Evolutionary conservation across 2,888 invertebrate genomes (phyloP), one percentile per base, ranked within the genome.

Genomic region (Sipha maydis): DNA sequence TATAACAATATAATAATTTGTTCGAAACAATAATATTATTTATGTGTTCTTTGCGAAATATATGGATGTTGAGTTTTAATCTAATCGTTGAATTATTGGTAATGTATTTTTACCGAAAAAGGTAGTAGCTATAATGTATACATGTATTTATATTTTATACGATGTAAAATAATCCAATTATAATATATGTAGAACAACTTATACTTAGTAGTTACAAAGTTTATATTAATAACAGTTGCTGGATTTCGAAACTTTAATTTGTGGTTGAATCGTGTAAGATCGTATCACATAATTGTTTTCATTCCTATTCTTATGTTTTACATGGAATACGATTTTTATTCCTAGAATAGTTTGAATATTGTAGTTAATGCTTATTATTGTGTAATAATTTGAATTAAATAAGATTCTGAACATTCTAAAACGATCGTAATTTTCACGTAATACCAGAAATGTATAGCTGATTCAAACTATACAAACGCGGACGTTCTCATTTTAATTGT

Each of bases 361-460:
- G 28, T 28, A 67, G 28, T 80, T 41, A 41, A 9, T 80, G 41
- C 38, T 25, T 83, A 83, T 19, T 54, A 25, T 56, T 83, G n/a
- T 73, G 25, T 38, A 83, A 54, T 34, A 73, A 73, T 83, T 73
- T n/a, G 48, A 83, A 73, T 83, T 17, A 54, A 83, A 83, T 83
- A 34, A 11, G 34, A 19, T 34, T 73, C 9, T 17, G 11, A 31
- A 71, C 83, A 25, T 48, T 73, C 83, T 71, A 83, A 83, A 71
- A 73, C 67, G n/a, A 31, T 34, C 11, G 61, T 41, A 28, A 75
- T 83, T 76, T 84, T 76, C 76, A 76, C 76, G 76, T 84, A 67
- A 84, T 84, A 79, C 17, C 41, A 61, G 76, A 84, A 67, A 67
- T 41, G n/a, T 38, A 19, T 41, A 25, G 7, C 7, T 3, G 21